Evolutionary conservation across 2,797 vertebrate genomes (phyloP), one percentile per base, ranked within the genome.

Genomic region (Microctenopoma stevenorrisi): DNA sequence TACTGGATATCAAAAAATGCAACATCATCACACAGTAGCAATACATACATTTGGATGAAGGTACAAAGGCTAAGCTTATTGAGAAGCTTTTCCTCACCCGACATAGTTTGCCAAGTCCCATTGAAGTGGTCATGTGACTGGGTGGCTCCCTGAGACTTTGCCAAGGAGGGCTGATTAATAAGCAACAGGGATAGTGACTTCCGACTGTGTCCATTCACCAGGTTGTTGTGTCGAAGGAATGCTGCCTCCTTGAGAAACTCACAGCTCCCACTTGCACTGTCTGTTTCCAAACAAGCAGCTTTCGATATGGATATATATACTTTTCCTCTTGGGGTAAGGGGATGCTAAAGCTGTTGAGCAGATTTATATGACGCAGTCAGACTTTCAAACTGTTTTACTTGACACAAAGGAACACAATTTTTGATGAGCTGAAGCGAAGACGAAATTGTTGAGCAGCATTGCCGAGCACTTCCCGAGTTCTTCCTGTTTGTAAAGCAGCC

Each of bases 211-310:
- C 79, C 79, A 85, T 89, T 91, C 87, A 88, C 70, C 68, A 67
- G 60, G 85, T 86, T 87, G 91, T 84, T 26, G 64, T 42, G 83
- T 86, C 68, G 47, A 70, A 86, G 77, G 88, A 91, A 90, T 86
- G 84, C 67, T 62, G 79, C 66, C 83, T 82, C 47, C 75, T 74
- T 68, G 48, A 86, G 44, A 78, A 59, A 59, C 42, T 56, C 52
- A 46, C 68, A 72, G 78, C 62, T 83, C 38, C 18, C 69, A 53
- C 64, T 50, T 51, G 60, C 40, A 48, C 72, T 54, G 40, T 70
- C 50, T 60, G 42, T 67, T 61, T 88, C 64, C 64, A 38, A 84
- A 52, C 72, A 38, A 79, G 55, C 54, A 55, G 68, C 71, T 57
- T 52, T 14, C 25, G 26, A 72, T 42, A 64, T 4, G 26, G 43